Evolutionary conservation across 2,113 vertebrate species (phyloP), one percentile per base, ranked within the genome.

Genomic region (Anguilla japonica): DNA sequence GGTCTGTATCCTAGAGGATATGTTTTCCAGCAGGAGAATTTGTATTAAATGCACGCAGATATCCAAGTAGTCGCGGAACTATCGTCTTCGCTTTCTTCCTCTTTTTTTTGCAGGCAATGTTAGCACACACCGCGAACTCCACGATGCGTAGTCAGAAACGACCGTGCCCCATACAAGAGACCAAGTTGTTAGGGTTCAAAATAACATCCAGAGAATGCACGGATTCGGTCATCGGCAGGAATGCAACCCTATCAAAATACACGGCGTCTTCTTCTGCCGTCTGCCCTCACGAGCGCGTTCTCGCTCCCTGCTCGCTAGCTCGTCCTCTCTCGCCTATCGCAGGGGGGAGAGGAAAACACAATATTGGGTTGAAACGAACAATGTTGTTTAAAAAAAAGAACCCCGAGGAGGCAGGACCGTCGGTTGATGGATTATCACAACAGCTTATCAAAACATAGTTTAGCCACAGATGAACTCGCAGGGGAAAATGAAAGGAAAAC

Each of bases 371-470:
- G 84, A 87, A 83, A 41, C 57, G 82, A 83, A 84, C 71, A 89
- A 89, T 89, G 87, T 84, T 83, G 91, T 86, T 46, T 83, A 89
- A 89, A 92, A 53, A 53, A 53, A 53, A 53, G 1, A 1, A 0
- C 34, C 34, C 50, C 88, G 88, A 87, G 93, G 90, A 90, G 91
- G 93, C 83, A 92, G 93, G 84, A 88, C 92, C 84, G 89, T 90
- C 89, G 89, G 87, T 89, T 92, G 91, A 94, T 91, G 90, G 92
- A 93, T 92, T 86, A 90, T 88, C 91, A 88, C 88, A 71, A 82
- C 88, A 87, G 92, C 89, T 93, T 93, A 93, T 93, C 91, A 92
- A 87, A 93, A 91, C 91, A 89, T 88, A n/a, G 88, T 88, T 87
- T 90, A 92, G 87, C 89, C 82, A 82, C 67, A 67, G 18, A 81